These are phyloP conservation scores for Brachionus asplanchnoidis DNA, from an alignment of 1,140 invertebrate species.

Conservation along the genomic window DNA sequence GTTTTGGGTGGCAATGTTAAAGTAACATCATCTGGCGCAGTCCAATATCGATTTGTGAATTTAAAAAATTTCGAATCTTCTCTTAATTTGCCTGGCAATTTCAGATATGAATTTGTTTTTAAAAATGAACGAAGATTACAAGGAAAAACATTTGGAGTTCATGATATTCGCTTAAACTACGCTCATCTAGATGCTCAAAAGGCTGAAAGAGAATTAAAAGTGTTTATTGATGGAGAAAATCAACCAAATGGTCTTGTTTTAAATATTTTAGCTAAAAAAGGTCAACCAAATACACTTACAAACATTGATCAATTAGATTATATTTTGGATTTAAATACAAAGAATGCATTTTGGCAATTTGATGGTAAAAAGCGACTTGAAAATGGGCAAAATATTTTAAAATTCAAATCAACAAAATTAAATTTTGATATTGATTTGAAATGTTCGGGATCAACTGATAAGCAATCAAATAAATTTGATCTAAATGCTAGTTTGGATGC, in stretches of 20 bases:
- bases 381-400: background rate
- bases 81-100: background rate
- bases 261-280: background rate
- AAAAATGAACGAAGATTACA: background rate
- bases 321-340: background rate
- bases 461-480: background rate
- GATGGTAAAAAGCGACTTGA: background rate
- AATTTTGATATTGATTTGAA: background rate
- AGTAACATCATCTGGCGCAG: background rate
- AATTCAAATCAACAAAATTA: background rate
- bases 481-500: background rate
- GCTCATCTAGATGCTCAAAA: conserved; percentile 13
- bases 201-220: background rate
- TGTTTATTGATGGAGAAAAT: background rate
- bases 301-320: background rate
- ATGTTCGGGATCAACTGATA: background rate
- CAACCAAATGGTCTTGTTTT: background rate
- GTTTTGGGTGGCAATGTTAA: background rate
- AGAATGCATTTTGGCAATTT: background rate
- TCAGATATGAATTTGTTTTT: background rate
- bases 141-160: background rate
- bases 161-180: background rate
- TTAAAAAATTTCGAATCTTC: conserved; percentile 35
- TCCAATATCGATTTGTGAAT: background rate
- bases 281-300: background rate